Conservation (phyloP, 2,888 invertebrate genomes). For the Erebia aethiops region DNA sequence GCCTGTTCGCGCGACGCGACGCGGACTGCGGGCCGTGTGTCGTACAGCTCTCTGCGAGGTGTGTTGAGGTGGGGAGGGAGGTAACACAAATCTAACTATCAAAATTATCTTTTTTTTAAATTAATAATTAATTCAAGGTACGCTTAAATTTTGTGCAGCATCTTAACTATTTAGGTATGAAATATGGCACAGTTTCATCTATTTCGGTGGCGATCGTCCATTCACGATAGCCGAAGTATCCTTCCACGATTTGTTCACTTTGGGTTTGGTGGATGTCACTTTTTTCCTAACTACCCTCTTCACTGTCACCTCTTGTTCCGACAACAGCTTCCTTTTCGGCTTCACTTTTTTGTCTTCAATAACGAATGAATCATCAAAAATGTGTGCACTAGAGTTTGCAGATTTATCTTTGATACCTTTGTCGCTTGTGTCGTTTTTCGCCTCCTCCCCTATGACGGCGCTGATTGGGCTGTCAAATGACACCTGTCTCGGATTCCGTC, state of each 20-base stretch:
- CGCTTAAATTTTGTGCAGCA: neutral
- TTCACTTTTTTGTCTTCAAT: conserved; percentile 65
- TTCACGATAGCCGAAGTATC: conserved; percentile 65
- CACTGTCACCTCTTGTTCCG: conserved; percentile 62
- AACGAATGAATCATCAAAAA: conserved; percentile 73
- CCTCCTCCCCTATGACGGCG: conserved; percentile 58
- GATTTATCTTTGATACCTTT: conserved; percentile 41
- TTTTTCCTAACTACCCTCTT: conserved; percentile 70
- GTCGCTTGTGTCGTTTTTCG: conserved; percentile 18
- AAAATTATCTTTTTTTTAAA: too few relatives aligned
- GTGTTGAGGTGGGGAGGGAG: too few relatives aligned
- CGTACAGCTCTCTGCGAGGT: too few relatives aligned
- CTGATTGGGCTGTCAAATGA: conserved; percentile 71
- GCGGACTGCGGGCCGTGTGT: too few relatives aligned
- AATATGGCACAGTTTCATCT: conserved; percentile 32
- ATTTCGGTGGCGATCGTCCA: conserved; percentile 66
- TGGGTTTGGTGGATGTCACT: conserved; percentile 55
- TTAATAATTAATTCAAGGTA: too few relatives aligned
- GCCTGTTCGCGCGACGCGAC: too few relatives aligned
- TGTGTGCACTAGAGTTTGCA: conserved; percentile 67
- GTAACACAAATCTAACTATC: too few relatives aligned
- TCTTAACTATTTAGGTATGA: neutral
- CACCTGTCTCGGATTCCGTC: conserved; percentile 58
- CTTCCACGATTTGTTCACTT: conserved; percentile 63
- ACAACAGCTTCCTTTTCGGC: conserved; percentile 61